Conservation (phyloP, 53 echinoderm and acorn worm genomes). For the Hippasteria phrygiana region DNA sequence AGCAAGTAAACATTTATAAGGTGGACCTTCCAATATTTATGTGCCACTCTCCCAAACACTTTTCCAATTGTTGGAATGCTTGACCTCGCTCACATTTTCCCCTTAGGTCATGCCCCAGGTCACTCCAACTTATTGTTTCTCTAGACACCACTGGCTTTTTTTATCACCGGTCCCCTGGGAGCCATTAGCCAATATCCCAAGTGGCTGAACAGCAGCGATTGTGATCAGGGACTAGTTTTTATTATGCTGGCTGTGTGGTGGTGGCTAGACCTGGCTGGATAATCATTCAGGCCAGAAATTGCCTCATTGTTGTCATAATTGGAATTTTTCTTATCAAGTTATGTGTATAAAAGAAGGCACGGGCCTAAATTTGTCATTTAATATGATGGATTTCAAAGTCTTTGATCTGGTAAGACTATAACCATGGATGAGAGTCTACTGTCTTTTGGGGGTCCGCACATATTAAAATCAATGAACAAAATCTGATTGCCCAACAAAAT, state of each 20-base stretch:
- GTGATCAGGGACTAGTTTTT: constrained; percentile 32
- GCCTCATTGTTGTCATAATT: constrained; percentile 34
- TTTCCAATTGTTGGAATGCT: neutral
- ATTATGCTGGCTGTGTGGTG: neutral
- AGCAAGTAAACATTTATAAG: neutral
- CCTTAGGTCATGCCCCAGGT: constrained; percentile 45
- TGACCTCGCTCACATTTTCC: neutral
- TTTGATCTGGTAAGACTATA: no score
- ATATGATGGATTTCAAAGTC: no score
- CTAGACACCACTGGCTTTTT: neutral
- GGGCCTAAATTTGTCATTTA: no score
- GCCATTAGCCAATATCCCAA: constrained; percentile 27
- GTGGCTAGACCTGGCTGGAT: neutral
- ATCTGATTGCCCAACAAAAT: no score
- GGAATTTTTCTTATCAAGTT: neutral
- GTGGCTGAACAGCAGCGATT: constrained; percentile 55
- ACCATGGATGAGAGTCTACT: no score
- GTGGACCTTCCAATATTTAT: neutral
- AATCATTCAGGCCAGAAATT: constrained; percentile 36
- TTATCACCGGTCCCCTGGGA: constrained; percentile 14
- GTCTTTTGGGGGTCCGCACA: no score
- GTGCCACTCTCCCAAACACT: neutral
- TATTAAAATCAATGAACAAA: no score
- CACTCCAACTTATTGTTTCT: constrained; percentile 9
- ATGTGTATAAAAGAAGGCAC: no score